phyloP scores from a whole-genome alignment of 1,140 invertebrate genomes.

The Drosophila ficusphila region DNA sequence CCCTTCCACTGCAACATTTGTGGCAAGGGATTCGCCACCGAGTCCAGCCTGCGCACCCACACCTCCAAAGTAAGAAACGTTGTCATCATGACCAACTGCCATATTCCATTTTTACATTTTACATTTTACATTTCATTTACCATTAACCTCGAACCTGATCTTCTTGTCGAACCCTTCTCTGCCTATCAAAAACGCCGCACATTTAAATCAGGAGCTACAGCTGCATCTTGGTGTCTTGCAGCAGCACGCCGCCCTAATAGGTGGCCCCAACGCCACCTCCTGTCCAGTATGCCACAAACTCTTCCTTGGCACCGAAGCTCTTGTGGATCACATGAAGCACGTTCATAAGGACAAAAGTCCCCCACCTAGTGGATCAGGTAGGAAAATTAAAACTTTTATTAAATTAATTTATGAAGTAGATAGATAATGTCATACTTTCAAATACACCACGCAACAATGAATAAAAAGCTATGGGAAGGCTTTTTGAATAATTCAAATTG shows the following conservation, averaged over 20 bases:
- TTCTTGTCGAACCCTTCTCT: slow-evolving; percentile 9
- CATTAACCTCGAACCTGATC: slow-evolving; percentile 6
- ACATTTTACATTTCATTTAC: slow-evolving; percentile 22
- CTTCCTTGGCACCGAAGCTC: slow-evolving; percentile 94
- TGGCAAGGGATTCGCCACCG: slow-evolving; percentile 97
- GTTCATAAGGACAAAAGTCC: slow-evolving; percentile 93
- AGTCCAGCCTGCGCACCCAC: slow-evolving; percentile 96
- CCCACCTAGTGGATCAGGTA: slow-evolving; percentile 94
- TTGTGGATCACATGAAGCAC: slow-evolving; percentile 98
- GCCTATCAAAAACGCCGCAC: slow-evolving; percentile 13
- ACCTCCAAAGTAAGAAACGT: slow-evolving; percentile 94
- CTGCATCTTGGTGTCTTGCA: slow-evolving; percentile 94
- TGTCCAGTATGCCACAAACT: slow-evolving; percentile 97
- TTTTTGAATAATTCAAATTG: too few species aligned
- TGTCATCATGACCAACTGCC: not conserved
- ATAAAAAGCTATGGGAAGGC: too few species aligned
- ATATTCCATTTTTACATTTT: slow-evolving; percentile 18
- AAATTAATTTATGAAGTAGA: too few species aligned
- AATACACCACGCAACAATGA: too few species aligned
- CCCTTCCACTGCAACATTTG: slow-evolving; percentile 98
- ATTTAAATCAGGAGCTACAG: slow-evolving; percentile 89
- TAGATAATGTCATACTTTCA: too few species aligned
- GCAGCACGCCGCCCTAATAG: slow-evolving; percentile 95
- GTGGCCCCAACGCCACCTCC: slow-evolving; percentile 94
- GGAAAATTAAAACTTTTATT: slow-evolving; percentile 79